A percentile compares a stretch with the other conserved stretches of the same genome.
These are phyloP conservation scores for Megalopta genalis DNA, from an alignment of 1,140 invertebrate genomes.

Conservation along the genomic window DNA sequence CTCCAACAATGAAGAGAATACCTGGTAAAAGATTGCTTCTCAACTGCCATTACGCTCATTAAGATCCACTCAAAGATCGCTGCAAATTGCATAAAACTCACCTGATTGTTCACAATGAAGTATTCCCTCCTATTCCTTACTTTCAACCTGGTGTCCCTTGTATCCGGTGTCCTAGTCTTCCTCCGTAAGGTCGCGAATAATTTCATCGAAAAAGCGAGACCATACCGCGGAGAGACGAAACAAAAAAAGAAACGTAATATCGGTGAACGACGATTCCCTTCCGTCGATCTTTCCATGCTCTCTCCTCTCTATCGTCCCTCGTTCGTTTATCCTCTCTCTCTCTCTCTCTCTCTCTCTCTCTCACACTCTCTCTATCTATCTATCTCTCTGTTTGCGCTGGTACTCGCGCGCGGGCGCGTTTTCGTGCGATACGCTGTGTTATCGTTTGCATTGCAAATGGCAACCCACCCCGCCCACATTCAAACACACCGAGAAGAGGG, in stretches of 20 bases:
- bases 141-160: too few relatives aligned
- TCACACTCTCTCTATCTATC: not conserved
- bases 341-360: too few relatives aligned
- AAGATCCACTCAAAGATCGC: too few relatives aligned
- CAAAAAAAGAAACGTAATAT: conserved; percentile 1
- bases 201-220: conserved; percentile 24
- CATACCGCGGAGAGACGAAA: conserved; percentile 14
- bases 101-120: too few relatives aligned
- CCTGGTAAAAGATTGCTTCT: too few relatives aligned
- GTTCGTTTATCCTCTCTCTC: conserved; percentile 40
- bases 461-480: conserved; percentile 65
- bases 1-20: too few relatives aligned
- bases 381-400: conserved; percentile 13
- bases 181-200: not conserved
- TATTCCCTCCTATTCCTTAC: too few relatives aligned
- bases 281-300: conserved; percentile 19
- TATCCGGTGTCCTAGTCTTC: not conserved
- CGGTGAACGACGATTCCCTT: conserved; percentile 39
- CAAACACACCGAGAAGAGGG: conserved; percentile 50
- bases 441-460: conserved; percentile 74
- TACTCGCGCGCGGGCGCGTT: conserved; percentile 45
- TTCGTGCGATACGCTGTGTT: conserved; percentile 69
- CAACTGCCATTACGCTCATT: too few relatives aligned
- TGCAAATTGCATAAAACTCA: too few relatives aligned
- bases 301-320: conserved; percentile 35